Evolutionary conservation across 2,113 vertebrate genomes (phyloP).

Genomic region (Colius striatus): DNA sequence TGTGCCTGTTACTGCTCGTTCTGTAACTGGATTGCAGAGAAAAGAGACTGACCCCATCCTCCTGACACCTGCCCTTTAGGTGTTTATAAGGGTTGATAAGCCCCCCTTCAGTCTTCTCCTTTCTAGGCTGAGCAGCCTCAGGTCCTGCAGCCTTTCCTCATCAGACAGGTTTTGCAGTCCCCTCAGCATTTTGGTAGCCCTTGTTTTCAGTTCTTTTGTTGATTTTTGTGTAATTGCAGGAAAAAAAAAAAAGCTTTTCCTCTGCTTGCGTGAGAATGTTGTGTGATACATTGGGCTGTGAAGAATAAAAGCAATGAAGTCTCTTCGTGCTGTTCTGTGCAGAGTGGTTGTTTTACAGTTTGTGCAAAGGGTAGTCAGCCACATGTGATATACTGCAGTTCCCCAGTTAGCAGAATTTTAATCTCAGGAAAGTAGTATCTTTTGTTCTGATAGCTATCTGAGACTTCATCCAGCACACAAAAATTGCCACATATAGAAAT

Average conservation of each 20-base stretch:
- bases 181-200: no score
- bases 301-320: not conserved
- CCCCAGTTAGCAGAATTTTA: not conserved
- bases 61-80: no score
- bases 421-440: not conserved
- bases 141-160: no score
- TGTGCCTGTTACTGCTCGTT: no score
- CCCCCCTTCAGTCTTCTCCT: no score
- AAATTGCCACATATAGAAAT: not conserved
- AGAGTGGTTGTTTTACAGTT: not conserved
- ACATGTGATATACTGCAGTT: not conserved
- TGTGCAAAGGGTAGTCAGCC: not conserved
- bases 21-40: no score
- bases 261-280: not conserved
- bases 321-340: not conserved
- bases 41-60: no score
- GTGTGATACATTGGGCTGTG: not conserved
- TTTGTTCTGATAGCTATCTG: not conserved
- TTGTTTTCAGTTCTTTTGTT: not conserved
- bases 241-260: not conserved
- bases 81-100: no score
- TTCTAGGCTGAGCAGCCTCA: no score
- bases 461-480: fast-evolving
- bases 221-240: not conserved
- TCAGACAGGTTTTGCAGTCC: no score